Evolutionary conservation across 2,888 invertebrate genomes (phyloP), one percentile per base, ranked within the genome.

Genomic region (Andrena bicolor): DNA sequence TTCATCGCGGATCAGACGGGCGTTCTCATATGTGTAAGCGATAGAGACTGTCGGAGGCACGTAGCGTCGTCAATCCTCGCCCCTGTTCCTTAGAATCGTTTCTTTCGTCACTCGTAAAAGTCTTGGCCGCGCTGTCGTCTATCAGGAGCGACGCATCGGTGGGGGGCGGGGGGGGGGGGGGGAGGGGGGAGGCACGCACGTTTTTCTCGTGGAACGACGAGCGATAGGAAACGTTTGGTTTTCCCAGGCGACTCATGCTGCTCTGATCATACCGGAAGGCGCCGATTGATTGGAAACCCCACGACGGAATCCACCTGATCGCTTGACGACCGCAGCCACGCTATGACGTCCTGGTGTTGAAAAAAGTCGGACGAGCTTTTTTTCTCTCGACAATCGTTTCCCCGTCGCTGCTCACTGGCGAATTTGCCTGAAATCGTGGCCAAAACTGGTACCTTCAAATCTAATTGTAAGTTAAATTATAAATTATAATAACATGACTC

Each of bases 211-310:
- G 78, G 82, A 88, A 86, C 85, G 85, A 88, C 90, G 91, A 90
- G 88, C 91, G 92, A 93, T 92, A 92, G 93, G 92, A 93, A 92
- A 92, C 56, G 92, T 93, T 94, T 93, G 94, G 91, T 93, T 94
- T 93, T 94, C 94, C 93, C 92, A 83, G 74, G 63, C 86, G 76
- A 83, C 86, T 94, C 89, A 93, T 94, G 93, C 86, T 93, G 20
- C 93, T 93, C 94, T 94, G 93, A 87, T 94, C 93, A 87, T 87
- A 88, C 92, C 93, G 93, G 93, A 94, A 94, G 93, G 92, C 90
- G 87, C 93, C 93, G 93, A 94, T 94, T 94, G 94, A 94, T 94
- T 94, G 93, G 93, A 94, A 94, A 93, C 92, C 89, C 89, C 90
- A 75, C 89, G 89, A 85, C 87, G 89, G 87, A 90, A 90, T 88